Percentiles rank a stretch among this genome's conserved stretches.
Conservation (phyloP, 2,888 invertebrate genomes). For the Apodemia mormo region DNA sequence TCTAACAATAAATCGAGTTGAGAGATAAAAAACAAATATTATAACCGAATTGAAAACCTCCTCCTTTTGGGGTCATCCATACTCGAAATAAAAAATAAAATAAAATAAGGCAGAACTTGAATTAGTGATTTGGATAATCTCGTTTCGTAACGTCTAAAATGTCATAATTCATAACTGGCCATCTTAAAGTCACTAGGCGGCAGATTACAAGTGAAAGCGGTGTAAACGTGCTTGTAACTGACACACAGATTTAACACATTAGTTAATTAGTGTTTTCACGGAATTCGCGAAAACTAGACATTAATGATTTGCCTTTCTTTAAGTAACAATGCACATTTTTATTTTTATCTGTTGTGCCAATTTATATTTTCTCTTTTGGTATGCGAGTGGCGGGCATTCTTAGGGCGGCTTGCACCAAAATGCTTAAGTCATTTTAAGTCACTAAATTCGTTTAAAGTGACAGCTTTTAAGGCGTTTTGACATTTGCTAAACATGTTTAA, state of each 20-base stretch:
- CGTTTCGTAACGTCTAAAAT: not conserved
- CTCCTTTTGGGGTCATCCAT: not conserved
- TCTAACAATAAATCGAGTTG: too few relatives aligned
- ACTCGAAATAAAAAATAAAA: too few relatives aligned
- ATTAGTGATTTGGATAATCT: not conserved
- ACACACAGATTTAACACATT: slow-evolving; percentile 13
- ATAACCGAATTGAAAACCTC: too few relatives aligned
- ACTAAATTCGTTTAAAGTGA: too few relatives aligned
- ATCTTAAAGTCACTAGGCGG: not conserved
- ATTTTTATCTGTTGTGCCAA: not conserved
- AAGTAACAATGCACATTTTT: not conserved
- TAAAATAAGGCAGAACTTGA: too few relatives aligned
- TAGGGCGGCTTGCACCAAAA: too few relatives aligned
- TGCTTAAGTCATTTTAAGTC: too few relatives aligned
- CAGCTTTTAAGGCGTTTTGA: too few relatives aligned
- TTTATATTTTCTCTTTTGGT: not conserved
- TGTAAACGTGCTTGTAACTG: slow-evolving; percentile 4
- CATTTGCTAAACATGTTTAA: too few relatives aligned
- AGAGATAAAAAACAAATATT: too few relatives aligned
- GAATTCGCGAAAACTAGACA: not conserved
- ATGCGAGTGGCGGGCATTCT: too few relatives aligned
- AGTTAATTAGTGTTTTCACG: slow-evolving; percentile 7
- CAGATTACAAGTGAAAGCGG: slow-evolving; percentile 1
- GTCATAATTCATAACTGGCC: not conserved
- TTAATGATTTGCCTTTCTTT: slow-evolving; percentile 6